Evolutionary conservation across 2,113 vertebrate species (phyloP).

Genomic region (Clarias batrachus): DNA sequence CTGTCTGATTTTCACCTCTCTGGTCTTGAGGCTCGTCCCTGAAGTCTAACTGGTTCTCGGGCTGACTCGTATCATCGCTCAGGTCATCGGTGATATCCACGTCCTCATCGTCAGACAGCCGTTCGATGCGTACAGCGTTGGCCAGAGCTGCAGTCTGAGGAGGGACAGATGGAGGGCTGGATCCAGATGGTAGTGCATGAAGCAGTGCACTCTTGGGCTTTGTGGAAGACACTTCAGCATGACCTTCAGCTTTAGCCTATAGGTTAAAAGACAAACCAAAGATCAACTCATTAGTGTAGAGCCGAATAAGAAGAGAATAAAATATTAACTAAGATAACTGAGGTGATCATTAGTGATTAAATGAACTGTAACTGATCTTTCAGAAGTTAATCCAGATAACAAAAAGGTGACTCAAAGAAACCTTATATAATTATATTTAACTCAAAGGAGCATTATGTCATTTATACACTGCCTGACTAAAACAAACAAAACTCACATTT

Average conservation of each 20-base stretch:
- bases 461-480: neutral
- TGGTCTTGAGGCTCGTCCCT: constrained; percentile 10
- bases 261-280: neutral
- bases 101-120: constrained; percentile 90
- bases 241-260: constrained; percentile 67
- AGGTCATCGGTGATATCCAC: constrained; percentile 92
- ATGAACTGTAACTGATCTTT: neutral
- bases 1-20: neutral
- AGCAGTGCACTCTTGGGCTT: constrained; percentile 43
- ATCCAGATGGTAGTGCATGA: constrained; percentile 25
- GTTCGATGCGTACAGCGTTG: constrained; percentile 88
- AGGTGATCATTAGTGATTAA: neutral
- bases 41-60: constrained; percentile 20
- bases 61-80: constrained; percentile 51
- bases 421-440: neutral
- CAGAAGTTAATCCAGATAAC: neutral
- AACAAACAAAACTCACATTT: no score
- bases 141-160: constrained; percentile 65
- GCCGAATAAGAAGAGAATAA: neutral
- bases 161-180: constrained; percentile 26
- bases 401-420: neutral
- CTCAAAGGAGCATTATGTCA: neutral
- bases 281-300: neutral
- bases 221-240: constrained; percentile 63
- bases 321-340: neutral